phyloP scores from a whole-genome alignment of 1,140 invertebrate genomes.

The Orussus abietinus region DNA sequence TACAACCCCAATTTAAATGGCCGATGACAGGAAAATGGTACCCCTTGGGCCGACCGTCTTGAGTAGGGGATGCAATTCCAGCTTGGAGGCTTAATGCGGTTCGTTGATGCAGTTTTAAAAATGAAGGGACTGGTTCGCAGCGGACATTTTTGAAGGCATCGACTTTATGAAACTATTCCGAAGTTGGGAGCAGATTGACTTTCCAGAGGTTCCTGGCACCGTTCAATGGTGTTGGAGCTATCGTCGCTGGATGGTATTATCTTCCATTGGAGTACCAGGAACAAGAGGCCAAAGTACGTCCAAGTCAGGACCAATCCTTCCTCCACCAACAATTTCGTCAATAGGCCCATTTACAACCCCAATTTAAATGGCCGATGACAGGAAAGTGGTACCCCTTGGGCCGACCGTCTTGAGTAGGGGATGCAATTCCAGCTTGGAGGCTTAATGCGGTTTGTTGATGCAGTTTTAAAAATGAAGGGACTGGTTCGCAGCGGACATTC shows the following conservation, averaged over 20 bases:
- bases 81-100: conserved; percentile 39
- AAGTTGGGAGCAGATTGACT: conserved; percentile 47
- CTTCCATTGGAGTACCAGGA: conserved; percentile 52
- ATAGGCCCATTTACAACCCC: conserved; percentile 34
- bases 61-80: conserved; percentile 27
- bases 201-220: conserved; percentile 49
- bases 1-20: conserved; percentile 34
- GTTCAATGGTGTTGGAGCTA: conserved; percentile 45
- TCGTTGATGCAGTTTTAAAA: conserved; percentile 45
- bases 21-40: conserved; percentile 40
- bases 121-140: conserved; percentile 20
- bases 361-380: conserved; percentile 37
- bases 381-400: too few relatives aligned
- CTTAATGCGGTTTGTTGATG: conserved; percentile 45
- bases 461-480: too few relatives aligned
- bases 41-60: neutral
- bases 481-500: conserved; percentile 21
- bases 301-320: conserved; percentile 44
- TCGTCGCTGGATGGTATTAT: conserved; percentile 49
- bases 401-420: neutral
- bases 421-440: conserved; percentile 39
- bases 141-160: conserved; percentile 36
- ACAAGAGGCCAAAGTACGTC: conserved; percentile 41
- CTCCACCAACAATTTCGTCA: conserved; percentile 29
- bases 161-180: conserved; percentile 54